Evolutionary conservation across 2,888 invertebrate genomes (phyloP).

Genomic region (Agrochola circellaris): DNA sequence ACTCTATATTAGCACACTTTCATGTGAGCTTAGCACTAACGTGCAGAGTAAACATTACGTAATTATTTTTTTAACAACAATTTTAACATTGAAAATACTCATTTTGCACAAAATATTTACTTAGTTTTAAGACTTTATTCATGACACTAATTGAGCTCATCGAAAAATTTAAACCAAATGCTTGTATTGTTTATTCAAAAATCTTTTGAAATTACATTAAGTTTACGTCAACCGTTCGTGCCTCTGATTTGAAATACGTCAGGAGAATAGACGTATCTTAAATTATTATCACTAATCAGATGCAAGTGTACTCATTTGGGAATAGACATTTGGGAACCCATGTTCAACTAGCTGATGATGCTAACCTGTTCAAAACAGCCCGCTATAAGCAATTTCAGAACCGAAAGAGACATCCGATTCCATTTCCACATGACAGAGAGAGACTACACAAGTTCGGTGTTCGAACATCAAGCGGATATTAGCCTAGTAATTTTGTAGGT

Average conservation of each 20-base stretch:
- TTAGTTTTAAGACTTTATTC: neutral
- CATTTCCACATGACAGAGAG: neutral
- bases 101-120: neutral
- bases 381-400: slow-evolving; percentile 16
- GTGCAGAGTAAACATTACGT: neutral
- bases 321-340: too few relatives aligned
- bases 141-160: neutral
- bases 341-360: neutral
- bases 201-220: neutral
- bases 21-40: neutral
- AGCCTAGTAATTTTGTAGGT: slow-evolving; percentile 49
- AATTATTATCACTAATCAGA: too few relatives aligned
- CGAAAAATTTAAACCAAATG: neutral
- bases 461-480: slow-evolving; percentile 41
- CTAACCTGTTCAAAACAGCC: neutral
- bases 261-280: too few relatives aligned
- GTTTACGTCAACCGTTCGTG: too few relatives aligned
- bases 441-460: neutral
- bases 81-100: neutral
- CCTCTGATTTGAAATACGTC: too few relatives aligned
- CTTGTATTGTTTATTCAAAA: neutral
- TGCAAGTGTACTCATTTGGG: neutral
- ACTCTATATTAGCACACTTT: neutral
- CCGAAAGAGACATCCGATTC: slow-evolving; percentile 9
- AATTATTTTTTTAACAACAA: neutral